These are phyloP conservation scores for Uria aalge DNA, from an alignment of 2,113 vertebrate species.

Conservation along the genomic window DNA sequence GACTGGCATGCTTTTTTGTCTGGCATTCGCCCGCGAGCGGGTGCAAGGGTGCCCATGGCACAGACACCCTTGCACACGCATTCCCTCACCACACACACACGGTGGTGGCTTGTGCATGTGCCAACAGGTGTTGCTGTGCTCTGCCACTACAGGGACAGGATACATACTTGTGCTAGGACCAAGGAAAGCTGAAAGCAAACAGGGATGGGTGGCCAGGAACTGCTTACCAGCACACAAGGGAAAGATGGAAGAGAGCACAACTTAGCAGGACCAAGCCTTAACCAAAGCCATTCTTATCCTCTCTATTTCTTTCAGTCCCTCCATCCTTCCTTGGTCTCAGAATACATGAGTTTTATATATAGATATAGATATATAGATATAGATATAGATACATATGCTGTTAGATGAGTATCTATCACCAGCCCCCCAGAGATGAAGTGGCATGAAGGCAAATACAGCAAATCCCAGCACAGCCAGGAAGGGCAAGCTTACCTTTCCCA, in stretches of 20 bases:
- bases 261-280: background rate
- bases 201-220: background rate
- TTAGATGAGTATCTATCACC: background rate
- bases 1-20: constrained; percentile 14
- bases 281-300: background rate
- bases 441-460: background rate
- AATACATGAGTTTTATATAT: background rate
- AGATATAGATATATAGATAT: background rate
- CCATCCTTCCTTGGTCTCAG: background rate
- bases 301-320: background rate
- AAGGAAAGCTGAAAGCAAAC: background rate
- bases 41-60: constrained; percentile 35
- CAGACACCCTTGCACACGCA: background rate
- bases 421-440: background rate
- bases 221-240: background rate
- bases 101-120: background rate
- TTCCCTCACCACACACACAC: constrained; percentile 5
- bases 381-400: background rate
- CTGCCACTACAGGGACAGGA: background rate
- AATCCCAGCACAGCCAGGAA: background rate
- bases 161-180: background rate
- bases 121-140: background rate
- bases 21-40: background rate
- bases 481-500: background rate
- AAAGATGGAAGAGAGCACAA: background rate